Conservation (phyloP, 2,797 vertebrate species). For the Leptodactylus fallax region DNA sequence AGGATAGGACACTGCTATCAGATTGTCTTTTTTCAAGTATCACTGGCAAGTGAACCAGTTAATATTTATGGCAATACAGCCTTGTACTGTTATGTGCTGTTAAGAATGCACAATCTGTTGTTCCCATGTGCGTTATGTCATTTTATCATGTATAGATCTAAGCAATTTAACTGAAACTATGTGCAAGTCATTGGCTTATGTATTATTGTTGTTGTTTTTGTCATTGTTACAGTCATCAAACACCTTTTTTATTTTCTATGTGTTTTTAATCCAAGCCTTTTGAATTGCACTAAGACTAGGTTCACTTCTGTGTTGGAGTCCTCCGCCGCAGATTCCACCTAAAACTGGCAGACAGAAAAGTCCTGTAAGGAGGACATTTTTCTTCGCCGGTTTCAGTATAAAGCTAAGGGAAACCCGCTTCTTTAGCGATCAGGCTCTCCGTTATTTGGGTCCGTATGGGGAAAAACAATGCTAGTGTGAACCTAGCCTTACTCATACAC, state of each 20-base stretch:
- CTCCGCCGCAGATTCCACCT: no score
- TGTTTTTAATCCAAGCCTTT: constrained; percentile 1
- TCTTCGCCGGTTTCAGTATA: no score
- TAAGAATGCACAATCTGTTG: not conserved
- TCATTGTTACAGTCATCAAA: no score
- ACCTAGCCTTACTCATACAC: not conserved
- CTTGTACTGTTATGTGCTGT: no score
- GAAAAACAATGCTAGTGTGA: no score
- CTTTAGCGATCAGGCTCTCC: no score
- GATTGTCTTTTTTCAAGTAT: not conserved
- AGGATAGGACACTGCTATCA: not conserved
- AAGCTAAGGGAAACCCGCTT: no score
- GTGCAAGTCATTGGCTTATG: not conserved
- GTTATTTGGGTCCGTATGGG: no score
- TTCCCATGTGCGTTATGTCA: not conserved
- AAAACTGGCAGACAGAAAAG: no score
- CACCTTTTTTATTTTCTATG: constrained; percentile 4
- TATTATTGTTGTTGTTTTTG: not conserved
- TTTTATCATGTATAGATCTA: constrained; percentile 6
- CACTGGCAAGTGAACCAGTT: not conserved
- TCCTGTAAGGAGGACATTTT: no score
- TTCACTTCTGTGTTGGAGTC: no score
- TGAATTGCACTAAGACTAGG: not conserved
- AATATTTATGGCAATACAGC: not conserved
- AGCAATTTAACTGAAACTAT: not conserved